These are phyloP conservation scores for Xiphorhynchus elegans DNA, from an alignment of 2,113 vertebrate genomes.

Conservation along the genomic window DNA sequence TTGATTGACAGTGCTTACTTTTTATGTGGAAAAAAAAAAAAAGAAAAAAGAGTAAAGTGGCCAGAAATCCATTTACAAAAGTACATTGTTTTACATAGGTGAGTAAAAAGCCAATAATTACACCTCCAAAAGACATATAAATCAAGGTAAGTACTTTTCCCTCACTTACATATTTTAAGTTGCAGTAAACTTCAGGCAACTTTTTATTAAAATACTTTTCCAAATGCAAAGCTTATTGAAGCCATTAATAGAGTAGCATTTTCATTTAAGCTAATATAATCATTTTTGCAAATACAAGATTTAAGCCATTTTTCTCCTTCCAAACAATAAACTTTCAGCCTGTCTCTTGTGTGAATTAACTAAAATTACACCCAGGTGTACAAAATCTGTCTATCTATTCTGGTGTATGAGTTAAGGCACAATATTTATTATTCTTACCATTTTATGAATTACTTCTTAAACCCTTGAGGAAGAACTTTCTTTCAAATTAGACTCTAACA, in stretches of 20 bases:
- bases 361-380: conserved; percentile 80
- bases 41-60: conserved; percentile 78
- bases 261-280: conserved; percentile 80
- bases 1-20: conserved; percentile 88
- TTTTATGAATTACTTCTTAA: conserved; percentile 82
- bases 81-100: conserved; percentile 87
- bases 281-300: conserved; percentile 78
- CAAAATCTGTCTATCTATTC: conserved; percentile 74
- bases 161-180: conserved; percentile 82
- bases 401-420: conserved; percentile 73
- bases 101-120: conserved; percentile 88
- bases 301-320: conserved; percentile 69
- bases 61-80: conserved; percentile 88
- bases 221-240: conserved; percentile 74
- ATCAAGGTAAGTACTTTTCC: conserved; percentile 83
- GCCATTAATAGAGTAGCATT: conserved; percentile 76
- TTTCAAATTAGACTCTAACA: conserved; percentile 72
- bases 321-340: conserved; percentile 78
- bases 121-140: conserved; percentile 82
- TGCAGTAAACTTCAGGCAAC: conserved; percentile 78
- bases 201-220: conserved; percentile 79
- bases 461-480: conserved; percentile 80
- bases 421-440: conserved; percentile 82
- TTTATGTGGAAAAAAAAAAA: conserved; percentile 71
- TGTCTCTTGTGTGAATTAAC: conserved; percentile 81